Evolutionary conservation across 2,797 vertebrate genomes (phyloP), one percentile per base, ranked within the genome.

Genomic region (Malurus splendens): DNA sequence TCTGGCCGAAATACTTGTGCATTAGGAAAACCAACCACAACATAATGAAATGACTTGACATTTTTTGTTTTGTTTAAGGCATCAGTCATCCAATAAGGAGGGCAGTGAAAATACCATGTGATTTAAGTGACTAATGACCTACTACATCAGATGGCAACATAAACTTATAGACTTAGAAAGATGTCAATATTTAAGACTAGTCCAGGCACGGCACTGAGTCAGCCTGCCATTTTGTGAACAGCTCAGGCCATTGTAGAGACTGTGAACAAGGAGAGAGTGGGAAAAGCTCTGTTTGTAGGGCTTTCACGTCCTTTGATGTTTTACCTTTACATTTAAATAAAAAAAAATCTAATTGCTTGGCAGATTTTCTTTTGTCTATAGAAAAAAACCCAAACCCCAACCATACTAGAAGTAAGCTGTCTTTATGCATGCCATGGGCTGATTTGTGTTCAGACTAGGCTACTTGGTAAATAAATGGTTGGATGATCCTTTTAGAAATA

Each of bases 51-150:
- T 33, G 1, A 81, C 30, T 75, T 77, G 36, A 77, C 48, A 60
- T 80, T 90, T 92, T 59, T 15, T 70, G 23, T 45, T 83, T 74
- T 70, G 44, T 89, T 91, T 73, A 50, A 92, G 80, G 18, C 14
- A 42, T 71, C 0, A 0, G 27, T 59, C 41, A 72, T 68, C 65
- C 70, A 85, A 6, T 55, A 68, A 68, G 10, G 38, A 5, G 11
- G 14, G 18, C 17, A 51, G 23, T 38, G 38, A 25, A 81, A 78
- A 72, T 66, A 80, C 14, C 24, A 52, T 8, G 39, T 56, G 76
- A 70, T 16, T 76, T 45, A 36, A 50, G 36, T 79, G 76, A 75
- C 30, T 78, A 68, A 78, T 62, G 66, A 73, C 18, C 25, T 50
- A 5, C 45, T 78, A 8, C 17, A 9, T 86, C 50, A 44, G 32